Percentiles rank a stretch among this genome's conserved stretches.
These are phyloP conservation scores for Cossypha dichroa DNA, from an alignment of 2,797 vertebrate genomes.

Conservation along the genomic window DNA sequence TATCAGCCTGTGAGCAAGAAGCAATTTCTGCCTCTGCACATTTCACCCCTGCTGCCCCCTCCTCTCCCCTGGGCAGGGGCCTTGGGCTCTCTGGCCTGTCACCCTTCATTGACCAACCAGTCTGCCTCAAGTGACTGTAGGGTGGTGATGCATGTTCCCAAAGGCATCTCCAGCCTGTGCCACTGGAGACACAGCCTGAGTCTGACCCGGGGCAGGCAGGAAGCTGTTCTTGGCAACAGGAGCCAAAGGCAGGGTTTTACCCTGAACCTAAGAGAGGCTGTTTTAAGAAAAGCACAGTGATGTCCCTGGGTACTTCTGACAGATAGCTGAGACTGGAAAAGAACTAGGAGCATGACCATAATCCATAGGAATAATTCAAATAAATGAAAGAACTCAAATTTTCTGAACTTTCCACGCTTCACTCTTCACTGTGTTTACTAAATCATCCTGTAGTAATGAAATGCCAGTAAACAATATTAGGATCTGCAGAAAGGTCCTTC, in stretches of 20 bases:
- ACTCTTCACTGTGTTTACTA: not conserved
- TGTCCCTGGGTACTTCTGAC: not conserved
- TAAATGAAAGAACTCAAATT: not conserved
- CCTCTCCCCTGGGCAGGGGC: not conserved
- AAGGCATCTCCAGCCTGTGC: not conserved
- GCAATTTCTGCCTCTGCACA: not conserved
- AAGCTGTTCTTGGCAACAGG: not conserved
- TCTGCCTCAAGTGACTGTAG: not conserved
- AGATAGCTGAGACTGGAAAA: not conserved
- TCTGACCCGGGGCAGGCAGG: not conserved
- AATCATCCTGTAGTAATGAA: not conserved
- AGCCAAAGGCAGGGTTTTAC: not conserved
- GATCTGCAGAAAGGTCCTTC: not conserved
- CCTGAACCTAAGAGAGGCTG: not conserved
- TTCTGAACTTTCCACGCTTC: not conserved
- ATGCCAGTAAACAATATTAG: not conserved
- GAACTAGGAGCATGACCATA: not conserved
- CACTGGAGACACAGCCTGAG: not conserved
- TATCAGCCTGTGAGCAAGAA: not conserved
- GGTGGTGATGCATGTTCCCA: not conserved
- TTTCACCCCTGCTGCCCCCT: rapidly evolving
- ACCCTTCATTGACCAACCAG: not conserved
- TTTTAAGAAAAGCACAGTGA: not conserved
- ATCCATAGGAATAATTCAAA: not conserved
- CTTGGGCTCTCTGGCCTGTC: not conserved